These are phyloP conservation scores for Cyanoderma ruficeps DNA, from an alignment of 2,113 vertebrate genomes.

Conservation along the genomic window DNA sequence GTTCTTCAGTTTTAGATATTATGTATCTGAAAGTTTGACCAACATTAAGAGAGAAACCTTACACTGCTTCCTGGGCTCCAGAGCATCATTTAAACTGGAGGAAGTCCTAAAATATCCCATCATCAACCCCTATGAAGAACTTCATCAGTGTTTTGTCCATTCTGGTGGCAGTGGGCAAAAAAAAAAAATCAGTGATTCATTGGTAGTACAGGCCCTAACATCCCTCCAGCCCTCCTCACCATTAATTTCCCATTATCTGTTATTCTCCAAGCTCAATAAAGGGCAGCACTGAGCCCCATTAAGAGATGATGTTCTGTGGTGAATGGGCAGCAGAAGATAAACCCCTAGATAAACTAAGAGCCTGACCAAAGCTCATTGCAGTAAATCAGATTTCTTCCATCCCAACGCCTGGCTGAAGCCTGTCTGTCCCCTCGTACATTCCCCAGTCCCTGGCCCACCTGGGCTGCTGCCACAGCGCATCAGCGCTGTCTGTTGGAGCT, in stretches of 20 bases:
- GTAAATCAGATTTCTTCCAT: not conserved
- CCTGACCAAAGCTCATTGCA: not conserved
- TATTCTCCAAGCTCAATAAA: not conserved
- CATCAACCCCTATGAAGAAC: not conserved
- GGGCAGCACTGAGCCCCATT: not conserved
- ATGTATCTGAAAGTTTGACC: not conserved
- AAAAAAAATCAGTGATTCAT: not conserved
- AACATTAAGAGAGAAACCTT: not conserved
- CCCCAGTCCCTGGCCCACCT: not conserved
- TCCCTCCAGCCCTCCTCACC: not conserved
- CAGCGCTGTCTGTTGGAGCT: not conserved
- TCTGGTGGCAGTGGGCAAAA: not conserved
- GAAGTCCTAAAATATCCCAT: not conserved
- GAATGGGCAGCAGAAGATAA: not conserved
- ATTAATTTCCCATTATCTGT: not conserved
- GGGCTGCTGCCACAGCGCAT: not conserved
- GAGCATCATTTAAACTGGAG: not conserved
- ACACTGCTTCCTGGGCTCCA: not conserved
- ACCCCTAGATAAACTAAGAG: not conserved
- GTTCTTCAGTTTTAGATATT: not conserved
- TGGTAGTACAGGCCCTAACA: not conserved
- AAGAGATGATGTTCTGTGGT: not conserved
- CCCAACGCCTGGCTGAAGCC: not conserved
- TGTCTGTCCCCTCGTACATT: not conserved
- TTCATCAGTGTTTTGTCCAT: not conserved